Conservation (phyloP, 64 coral and sea anemone species). For the Orbicella faveolata region DNA sequence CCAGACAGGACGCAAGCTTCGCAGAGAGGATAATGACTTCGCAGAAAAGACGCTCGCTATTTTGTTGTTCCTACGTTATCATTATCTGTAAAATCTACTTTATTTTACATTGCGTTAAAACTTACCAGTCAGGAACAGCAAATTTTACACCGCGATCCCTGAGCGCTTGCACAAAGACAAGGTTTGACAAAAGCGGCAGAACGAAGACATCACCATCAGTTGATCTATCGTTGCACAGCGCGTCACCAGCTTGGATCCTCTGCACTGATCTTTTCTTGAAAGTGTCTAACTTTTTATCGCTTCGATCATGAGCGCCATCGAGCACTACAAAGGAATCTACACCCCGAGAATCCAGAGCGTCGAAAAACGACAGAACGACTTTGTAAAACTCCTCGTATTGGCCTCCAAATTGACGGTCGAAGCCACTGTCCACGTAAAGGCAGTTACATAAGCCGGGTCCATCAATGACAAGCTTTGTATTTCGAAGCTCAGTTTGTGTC, state of each 20-base stretch:
- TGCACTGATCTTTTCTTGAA: conserved; percentile 19
- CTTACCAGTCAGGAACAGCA: conserved; percentile 72
- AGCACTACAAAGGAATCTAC: conserved; percentile 61
- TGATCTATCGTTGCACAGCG: background rate
- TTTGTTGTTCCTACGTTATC: too few species aligned
- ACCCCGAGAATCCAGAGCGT: conserved; percentile 2
- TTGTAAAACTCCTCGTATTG: conserved; percentile 58
- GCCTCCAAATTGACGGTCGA: conserved; percentile 63
- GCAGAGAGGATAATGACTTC: too few species aligned
- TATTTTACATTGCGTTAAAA: too few species aligned
- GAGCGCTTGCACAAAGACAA: conserved; percentile 61
- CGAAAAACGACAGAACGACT: conserved; percentile 48
- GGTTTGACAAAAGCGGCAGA: conserved; percentile 43
- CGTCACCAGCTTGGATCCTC: conserved; percentile 14
- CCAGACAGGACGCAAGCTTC: too few species aligned
- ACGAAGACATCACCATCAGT: conserved; percentile 2
- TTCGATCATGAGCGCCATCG: conserved; percentile 59
- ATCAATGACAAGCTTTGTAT: conserved; percentile 71
- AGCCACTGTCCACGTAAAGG: conserved; percentile 41
- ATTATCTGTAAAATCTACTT: too few species aligned
- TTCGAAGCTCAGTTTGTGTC: conserved; percentile 31
- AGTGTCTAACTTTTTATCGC: conserved; percentile 63
- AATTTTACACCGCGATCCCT: conserved; percentile 41
- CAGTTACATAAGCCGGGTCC: conserved; percentile 41
- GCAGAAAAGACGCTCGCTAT: too few species aligned